Evolutionary conservation across 2,113 vertebrate species (phyloP), one percentile per base, ranked within the genome.

Genomic region (Nannobrachium achirus): DNA sequence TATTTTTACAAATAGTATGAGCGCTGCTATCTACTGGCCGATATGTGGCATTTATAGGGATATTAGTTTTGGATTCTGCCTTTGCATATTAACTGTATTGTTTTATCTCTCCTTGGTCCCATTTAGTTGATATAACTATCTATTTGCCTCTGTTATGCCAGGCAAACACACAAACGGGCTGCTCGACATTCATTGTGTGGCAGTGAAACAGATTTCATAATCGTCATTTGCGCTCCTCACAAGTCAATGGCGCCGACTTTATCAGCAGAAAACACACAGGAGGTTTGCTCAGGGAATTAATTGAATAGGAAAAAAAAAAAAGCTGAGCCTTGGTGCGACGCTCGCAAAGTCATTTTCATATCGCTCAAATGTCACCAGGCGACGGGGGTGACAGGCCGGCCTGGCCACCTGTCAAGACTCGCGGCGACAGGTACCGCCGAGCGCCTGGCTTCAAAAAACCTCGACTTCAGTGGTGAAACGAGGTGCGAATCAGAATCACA

Each of bases 201-300:
- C 57, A 39, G 74, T 45, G 25, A 73, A 88, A 84, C 78, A 81
- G 73, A 72, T 87, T 88, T 84, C 68, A 79, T 86, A 83, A 91
- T 83, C 55, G 49, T 84, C 75, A 77, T 64, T 67, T 39, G 69
- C 14, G 59, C 70, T 79, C 71, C 80, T 87, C 83, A 74, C 64
- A 75, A 85, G 87, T 89, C 82, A 91, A 92, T 85, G 84, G 86
- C 76, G 65, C 81, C 71, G 84, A 88, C 84, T 89, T 86, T 90
- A 88, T 91, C 88, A 84, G 85, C 70, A 79, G 75, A 79, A 86
- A 86, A 88, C 87, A 89, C 75, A 88, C 86, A 83, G 73, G 82
- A 71, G 68, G 87, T 86, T 88, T 88, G 85, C 83, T 77, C 80
- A 72, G 75, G 73, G 66, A 83, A 78, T 85, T 90, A 88, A 90